Percentiles rank a stretch among this genome's conserved stretches.
These are phyloP conservation scores for Crepidodera aurea DNA, from an alignment of 2,888 invertebrate genomes.

Conservation along the genomic window DNA sequence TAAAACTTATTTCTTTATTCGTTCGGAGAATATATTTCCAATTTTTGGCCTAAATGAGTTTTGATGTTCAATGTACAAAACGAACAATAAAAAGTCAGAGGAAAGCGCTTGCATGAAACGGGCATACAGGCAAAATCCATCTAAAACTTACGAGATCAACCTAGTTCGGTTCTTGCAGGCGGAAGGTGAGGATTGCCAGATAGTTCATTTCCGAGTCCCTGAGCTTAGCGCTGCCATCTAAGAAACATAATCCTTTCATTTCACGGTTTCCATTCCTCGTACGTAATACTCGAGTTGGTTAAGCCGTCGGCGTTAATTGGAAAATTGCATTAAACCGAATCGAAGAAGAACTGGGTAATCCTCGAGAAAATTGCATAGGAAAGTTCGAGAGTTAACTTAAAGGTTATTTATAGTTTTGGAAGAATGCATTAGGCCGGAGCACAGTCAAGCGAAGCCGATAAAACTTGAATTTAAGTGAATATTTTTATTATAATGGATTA, in stretches of 20 bases:
- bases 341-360: conserved; percentile 24
- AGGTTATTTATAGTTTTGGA: background rate
- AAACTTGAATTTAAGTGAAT: too few relatives aligned
- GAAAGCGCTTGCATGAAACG: background rate
- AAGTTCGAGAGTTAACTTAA: conserved; percentile 14
- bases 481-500: too few relatives aligned
- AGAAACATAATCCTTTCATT: conserved; percentile 30
- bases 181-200: conserved; percentile 29
- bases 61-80: background rate
- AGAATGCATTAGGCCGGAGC: background rate
- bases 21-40: too few relatives aligned
- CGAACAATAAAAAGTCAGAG: background rate
- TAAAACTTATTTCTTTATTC: too few relatives aligned
- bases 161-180: conserved; percentile 9
- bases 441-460: too few relatives aligned
- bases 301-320: conserved; percentile 38
- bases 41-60: background rate
- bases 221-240: conserved; percentile 27
- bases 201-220: conserved; percentile 30
- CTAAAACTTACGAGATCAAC: conserved; percentile 21
- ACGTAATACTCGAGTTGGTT: conserved; percentile 25
- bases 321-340: conserved; percentile 38
- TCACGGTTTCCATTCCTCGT: conserved; percentile 23
- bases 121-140: conserved; percentile 24
- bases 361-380: conserved; percentile 12